Conservation (phyloP, 2,797 vertebrate species). For the Acridotheres tristis region DNA sequence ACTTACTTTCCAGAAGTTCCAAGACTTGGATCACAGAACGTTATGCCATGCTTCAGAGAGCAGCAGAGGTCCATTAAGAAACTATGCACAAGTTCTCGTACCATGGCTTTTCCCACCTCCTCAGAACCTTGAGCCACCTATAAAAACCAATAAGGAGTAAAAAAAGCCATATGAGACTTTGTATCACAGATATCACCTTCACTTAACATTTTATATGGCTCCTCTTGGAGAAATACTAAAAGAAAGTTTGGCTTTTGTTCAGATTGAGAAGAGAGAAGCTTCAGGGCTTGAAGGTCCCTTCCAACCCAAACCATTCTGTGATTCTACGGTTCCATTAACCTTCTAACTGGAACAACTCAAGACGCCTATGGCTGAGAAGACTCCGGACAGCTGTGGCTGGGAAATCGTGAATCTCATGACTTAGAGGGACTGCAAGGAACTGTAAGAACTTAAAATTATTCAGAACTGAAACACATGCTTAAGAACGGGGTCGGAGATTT, state of each 20-base stretch:
- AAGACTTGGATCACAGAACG: constrained; percentile 88
- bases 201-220: not conserved
- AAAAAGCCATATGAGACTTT: not conserved
- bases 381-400: not conserved
- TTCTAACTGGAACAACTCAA: not conserved
- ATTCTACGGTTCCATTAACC: not conserved
- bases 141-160: not conserved
- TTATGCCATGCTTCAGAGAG: constrained; percentile 93
- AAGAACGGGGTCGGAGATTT: not conserved
- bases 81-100: constrained; percentile 86
- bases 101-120: constrained; percentile 74
- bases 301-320: not conserved
- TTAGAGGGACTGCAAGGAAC: not conserved
- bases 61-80: constrained; percentile 93
- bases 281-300: not conserved
- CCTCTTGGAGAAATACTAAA: not conserved
- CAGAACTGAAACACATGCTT: not conserved
- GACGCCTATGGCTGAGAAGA: not conserved
- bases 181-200: not conserved
- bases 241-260: not conserved
- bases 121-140: constrained; percentile 66
- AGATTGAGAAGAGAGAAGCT: not conserved
- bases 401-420: not conserved
- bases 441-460: not conserved
- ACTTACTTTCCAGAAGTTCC: constrained; percentile 88